Conservation (phyloP, 1,140 invertebrate genomes). For the Polypedilum vanderplanki region DNA sequence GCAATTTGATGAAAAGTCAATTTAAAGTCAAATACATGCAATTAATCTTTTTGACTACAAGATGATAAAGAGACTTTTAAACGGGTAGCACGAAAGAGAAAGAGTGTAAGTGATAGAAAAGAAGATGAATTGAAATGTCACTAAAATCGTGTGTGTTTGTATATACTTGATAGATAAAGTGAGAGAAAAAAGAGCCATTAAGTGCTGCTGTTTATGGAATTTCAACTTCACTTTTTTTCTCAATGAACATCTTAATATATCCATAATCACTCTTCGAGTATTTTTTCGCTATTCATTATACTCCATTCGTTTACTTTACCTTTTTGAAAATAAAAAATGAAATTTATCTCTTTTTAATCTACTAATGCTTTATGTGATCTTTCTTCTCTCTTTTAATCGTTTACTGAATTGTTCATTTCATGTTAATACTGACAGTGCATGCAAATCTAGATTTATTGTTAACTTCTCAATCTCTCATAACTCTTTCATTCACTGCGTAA, state of each 20-base stretch:
- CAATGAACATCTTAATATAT: not conserved
- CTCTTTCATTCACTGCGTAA: not conserved
- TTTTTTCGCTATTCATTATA: not conserved
- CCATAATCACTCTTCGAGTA: not conserved
- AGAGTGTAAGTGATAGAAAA: no score
- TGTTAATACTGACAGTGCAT: not conserved
- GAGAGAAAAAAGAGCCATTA: constrained; percentile 17
- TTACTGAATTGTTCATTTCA: not conserved
- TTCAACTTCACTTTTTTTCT: not conserved
- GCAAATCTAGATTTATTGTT: constrained; percentile 11
- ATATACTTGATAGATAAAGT: no score
- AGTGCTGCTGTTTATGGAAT: not conserved
- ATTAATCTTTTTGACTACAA: not conserved
- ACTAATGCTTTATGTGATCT: not conserved
- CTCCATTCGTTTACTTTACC: not conserved
- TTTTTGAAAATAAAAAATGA: not conserved
- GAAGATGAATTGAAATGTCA: constrained; percentile 13
- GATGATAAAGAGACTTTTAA: not conserved
- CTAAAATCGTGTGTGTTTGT: no score
- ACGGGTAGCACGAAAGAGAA: not conserved
- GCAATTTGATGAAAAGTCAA: not conserved
- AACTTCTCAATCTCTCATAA: not conserved
- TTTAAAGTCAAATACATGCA: not conserved
- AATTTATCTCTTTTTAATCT: constrained; percentile 1
- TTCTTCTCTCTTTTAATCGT: not conserved